Evolutionary conservation across 2,113 vertebrate genomes (phyloP).

Genomic region (Micronisus gabar): DNA sequence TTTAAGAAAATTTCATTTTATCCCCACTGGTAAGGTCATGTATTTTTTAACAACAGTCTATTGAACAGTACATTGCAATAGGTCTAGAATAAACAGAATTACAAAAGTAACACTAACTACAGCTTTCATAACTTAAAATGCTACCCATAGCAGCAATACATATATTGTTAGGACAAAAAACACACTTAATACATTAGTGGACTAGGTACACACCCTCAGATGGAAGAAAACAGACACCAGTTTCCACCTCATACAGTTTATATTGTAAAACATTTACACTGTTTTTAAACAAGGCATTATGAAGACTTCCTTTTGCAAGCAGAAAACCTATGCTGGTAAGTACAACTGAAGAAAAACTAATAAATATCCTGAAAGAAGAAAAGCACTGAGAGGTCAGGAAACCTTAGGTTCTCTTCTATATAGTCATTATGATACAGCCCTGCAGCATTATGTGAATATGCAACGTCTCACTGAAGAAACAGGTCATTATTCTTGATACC

Average conservation of each 20-base stretch:
- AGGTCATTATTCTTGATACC: background rate
- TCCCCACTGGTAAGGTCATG: too few species aligned
- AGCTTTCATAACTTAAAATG: background rate
- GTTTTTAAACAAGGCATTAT: background rate
- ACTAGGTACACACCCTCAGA: background rate
- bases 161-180: background rate
- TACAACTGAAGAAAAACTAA: background rate
- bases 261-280: background rate
- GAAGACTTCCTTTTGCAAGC: background rate
- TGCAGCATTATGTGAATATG: background rate
- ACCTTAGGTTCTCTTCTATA: background rate
- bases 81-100: background rate
- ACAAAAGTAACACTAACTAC: background rate
- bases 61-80: background rate
- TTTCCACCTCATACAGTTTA: background rate
- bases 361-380: background rate
- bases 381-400: background rate
- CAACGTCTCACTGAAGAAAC: background rate
- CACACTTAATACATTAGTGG: background rate
- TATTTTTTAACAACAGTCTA: background rate
- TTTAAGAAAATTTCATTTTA: background rate
- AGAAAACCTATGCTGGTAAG: background rate
- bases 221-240: background rate
- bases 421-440: background rate
- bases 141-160: background rate